Base-by-base conservation (phyloP, 2,888 invertebrate species). In the Dynastes grantii region DNA sequence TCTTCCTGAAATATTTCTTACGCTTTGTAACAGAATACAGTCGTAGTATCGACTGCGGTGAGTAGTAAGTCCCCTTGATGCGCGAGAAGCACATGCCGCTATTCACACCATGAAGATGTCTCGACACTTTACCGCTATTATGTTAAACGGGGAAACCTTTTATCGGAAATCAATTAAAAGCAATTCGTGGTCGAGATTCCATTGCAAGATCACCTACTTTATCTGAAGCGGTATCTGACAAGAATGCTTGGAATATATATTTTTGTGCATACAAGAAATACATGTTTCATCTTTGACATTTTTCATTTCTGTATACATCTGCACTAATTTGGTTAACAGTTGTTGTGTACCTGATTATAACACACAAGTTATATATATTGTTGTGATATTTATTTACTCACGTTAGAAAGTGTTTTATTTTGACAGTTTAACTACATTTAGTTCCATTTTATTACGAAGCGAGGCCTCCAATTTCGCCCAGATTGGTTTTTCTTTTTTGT, bases 81-180 rank as follows among this genome's bases (percentile, higher is more conserved):
- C 45, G 51, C 49, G 67, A 76, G 77, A 67, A 55, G 68, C 87
- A 86, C 82, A 84, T 86, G 86, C 82, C 81, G 76, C 81, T 82
- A 85, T 86, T 85, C 86, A 86, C 85, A 84, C 84, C 85, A 82
- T 84, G 84, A 84, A 85, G 86, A 85, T 88, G 87, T 88, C 45
- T 45, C 87, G 87, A 87, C 88, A 87, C 88, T 88, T 88, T 84
- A 86, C 87, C 87, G 87, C 88, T 88, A 88, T 88, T 88, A 88
- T 87, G 87, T 87, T 87, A 88, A 88, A 88, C 87, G 87, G 80
- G 85, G 86, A 87, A 88, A 88, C 88, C 88, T 88, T 88, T 88
- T 88, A 89, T 88, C 86, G 88, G 86, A 88, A 89, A 89, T 88
- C 89, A 89, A 89, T 89, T 89, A 88, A 87, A 88, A 88, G 88